Conservation (phyloP, 2,888 invertebrate genomes). For the Disparrhopalites patrizii region DNA sequence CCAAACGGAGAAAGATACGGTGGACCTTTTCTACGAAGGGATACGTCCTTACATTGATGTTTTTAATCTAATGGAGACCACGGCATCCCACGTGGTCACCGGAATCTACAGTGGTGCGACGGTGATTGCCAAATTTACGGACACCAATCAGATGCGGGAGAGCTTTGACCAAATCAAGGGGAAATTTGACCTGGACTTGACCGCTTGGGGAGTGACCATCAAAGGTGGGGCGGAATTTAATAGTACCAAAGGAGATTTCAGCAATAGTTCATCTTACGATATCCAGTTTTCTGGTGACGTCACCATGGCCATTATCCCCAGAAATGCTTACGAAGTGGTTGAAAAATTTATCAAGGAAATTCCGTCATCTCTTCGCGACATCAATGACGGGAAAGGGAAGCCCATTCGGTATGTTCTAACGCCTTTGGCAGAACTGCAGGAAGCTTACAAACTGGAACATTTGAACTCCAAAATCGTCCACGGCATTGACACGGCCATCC, state of each 20-base stretch:
- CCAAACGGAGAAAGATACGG: background rate
- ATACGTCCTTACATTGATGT: background rate
- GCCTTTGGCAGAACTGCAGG: background rate
- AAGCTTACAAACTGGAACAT: background rate
- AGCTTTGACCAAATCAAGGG: background rate
- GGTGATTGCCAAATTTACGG: background rate
- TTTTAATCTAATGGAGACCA: background rate
- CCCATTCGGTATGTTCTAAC: background rate
- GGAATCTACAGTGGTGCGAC: background rate
- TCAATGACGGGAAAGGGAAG: conserved; percentile 1
- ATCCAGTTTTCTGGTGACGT: background rate
- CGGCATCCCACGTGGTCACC: background rate
- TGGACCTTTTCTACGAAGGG: background rate
- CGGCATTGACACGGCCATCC: background rate
- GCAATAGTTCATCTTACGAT: background rate
- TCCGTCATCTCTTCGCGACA: background rate
- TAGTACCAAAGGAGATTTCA: background rate
- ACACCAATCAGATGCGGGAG: background rate
- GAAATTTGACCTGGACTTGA: background rate
- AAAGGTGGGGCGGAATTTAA: background rate
- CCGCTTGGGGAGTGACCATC: background rate
- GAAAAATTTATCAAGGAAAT: background rate
- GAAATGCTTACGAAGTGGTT: conserved; percentile 1
- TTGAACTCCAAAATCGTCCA: conserved; percentile 3
- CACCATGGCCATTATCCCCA: background rate